Evolutionary conservation across 2,113 vertebrate species (phyloP).

Genomic region (Sminthopsis crassicaudata): DNA sequence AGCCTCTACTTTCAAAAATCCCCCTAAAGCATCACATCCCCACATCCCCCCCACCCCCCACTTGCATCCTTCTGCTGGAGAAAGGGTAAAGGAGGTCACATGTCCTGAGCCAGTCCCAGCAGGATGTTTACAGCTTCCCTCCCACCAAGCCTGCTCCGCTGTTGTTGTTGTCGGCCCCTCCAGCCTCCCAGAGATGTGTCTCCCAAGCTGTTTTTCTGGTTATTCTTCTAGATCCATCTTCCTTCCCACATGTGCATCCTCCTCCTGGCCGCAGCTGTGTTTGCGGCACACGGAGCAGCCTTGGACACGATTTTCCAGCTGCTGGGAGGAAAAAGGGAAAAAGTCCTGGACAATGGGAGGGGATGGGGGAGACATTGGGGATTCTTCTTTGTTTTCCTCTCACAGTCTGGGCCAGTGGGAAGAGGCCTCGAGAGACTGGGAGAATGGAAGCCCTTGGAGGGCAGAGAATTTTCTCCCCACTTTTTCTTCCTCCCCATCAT

Average conservation of each 20-base stretch:
- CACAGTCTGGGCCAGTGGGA: neutral
- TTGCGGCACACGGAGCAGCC: slow-evolving; percentile 68
- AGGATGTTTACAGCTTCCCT: neutral
- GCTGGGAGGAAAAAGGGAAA: neutral
- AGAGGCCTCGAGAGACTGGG: neutral
- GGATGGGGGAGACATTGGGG: neutral
- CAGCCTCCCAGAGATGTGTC: slow-evolving; percentile 60
- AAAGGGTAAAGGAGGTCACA: neutral
- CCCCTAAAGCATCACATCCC: neutral
- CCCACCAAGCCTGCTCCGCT: neutral
- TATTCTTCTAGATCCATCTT: slow-evolving; percentile 76
- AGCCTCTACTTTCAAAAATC: neutral
- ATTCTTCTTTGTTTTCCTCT: neutral
- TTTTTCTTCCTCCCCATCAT: neutral
- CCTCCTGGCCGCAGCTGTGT: slow-evolving; percentile 58
- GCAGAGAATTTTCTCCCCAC: neutral
- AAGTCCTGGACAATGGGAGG: neutral
- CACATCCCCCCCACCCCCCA: neutral
- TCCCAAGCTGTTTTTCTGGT: slow-evolving; percentile 68
- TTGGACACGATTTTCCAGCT: neutral
- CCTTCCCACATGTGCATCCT: slow-evolving; percentile 78
- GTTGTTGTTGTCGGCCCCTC: neutral
- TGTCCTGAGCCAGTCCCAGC: neutral
- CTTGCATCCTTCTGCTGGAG: neutral
- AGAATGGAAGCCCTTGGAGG: neutral